Evolutionary conservation across 2,888 invertebrate genomes (phyloP).

Genomic region (Doris montereyensis): DNA sequence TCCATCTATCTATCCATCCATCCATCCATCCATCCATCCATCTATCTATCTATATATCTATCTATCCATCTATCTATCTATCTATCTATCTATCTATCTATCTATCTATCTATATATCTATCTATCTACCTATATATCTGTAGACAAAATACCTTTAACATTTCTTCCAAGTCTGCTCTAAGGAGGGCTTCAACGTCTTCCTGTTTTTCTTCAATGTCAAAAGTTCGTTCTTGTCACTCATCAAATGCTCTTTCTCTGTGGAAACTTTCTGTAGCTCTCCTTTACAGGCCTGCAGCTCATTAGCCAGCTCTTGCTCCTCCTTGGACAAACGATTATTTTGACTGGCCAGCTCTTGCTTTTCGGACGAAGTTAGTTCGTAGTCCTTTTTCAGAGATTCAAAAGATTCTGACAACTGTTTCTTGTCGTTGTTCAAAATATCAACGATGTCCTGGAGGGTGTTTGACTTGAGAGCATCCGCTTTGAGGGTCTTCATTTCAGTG

Average conservation of each 20-base stretch:
- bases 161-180: conserved; percentile 30
- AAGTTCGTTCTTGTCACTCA: conserved; percentile 43
- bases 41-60: too few relatives aligned
- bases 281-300: conserved; percentile 44
- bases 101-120: too few relatives aligned
- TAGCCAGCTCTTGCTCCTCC: conserved; percentile 56
- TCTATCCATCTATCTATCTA: too few relatives aligned
- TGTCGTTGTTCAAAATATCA: conserved; percentile 56
- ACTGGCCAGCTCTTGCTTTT: conserved; percentile 57
- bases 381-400: conserved; percentile 49
- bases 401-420: conserved; percentile 45
- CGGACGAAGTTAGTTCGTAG: conserved; percentile 37
- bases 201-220: conserved; percentile 36
- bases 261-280: conserved; percentile 46
- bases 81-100: too few relatives aligned
- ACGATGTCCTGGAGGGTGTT: conserved; percentile 55
- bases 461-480: conserved; percentile 52
- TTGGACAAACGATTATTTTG: conserved; percentile 54
- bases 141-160: conserved; percentile 33
- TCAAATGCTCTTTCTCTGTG: conserved; percentile 43
- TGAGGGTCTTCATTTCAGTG: conserved; percentile 52
- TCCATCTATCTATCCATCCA: too few relatives aligned
- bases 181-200: conserved; percentile 24
- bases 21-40: too few relatives aligned
- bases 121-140: too few relatives aligned